Conservation (phyloP, 2,113 vertebrate species). For the Pogonocichla stellata region DNA sequence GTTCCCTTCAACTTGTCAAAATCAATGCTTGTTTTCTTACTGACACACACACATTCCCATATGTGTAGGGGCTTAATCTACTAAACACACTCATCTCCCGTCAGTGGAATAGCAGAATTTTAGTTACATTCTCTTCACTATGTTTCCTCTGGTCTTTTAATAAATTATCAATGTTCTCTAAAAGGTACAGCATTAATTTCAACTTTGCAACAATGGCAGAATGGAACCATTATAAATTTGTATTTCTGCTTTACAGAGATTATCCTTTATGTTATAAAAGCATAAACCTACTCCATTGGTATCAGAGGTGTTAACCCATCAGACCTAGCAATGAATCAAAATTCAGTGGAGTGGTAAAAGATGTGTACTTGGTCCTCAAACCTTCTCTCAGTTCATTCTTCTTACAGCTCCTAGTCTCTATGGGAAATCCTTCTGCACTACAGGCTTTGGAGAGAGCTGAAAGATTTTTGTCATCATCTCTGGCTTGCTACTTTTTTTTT, state of each 20-base stretch:
- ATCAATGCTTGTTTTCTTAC: not conserved
- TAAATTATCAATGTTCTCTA: not conserved
- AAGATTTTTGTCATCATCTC: not conserved
- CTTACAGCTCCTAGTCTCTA: not conserved
- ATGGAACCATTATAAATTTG: not conserved
- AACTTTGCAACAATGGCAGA: not conserved
- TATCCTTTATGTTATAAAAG: not conserved
- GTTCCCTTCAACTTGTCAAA: slow-evolving; percentile 38
- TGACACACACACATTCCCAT: not conserved
- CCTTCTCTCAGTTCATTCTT: not conserved
- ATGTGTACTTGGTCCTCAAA: not conserved
- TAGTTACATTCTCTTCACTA: slow-evolving; percentile 3
- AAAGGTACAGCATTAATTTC: slow-evolving; percentile 24
- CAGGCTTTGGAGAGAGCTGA: not conserved
- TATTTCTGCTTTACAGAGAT: not conserved
- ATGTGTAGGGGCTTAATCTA: not conserved
- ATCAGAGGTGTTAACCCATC: not conserved
- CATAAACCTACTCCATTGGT: not conserved
- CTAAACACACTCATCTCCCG: not conserved
- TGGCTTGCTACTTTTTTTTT: not conserved
- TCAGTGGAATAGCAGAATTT: not conserved
- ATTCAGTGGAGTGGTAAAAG: not conserved
- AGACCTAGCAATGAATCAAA: not conserved
- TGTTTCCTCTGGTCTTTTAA: not conserved
- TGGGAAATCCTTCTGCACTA: not conserved